These are phyloP conservation scores for Musca vetustissima DNA, from an alignment of 1,140 invertebrate genomes.

Conservation along the genomic window DNA sequence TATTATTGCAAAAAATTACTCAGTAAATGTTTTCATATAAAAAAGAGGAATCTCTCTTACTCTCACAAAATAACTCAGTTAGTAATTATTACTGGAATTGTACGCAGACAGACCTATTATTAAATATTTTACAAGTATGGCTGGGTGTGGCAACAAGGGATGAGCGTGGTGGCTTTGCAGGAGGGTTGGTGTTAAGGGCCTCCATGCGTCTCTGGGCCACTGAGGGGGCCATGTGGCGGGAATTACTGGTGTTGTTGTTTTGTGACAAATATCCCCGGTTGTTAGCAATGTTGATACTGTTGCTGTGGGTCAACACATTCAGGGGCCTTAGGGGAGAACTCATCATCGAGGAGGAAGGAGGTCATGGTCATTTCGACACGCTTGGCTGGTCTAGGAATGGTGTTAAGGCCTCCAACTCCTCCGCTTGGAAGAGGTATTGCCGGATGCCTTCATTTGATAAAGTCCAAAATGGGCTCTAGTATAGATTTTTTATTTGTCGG, in stretches of 20 bases:
- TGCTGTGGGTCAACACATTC: slow-evolving; percentile 18
- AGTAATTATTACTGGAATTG: too few relatives aligned
- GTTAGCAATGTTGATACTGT: slow-evolving; percentile 15
- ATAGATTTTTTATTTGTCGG: too few relatives aligned
- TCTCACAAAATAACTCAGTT: too few relatives aligned
- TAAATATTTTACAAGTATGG: too few relatives aligned
- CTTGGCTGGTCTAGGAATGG: slow-evolving; percentile 26
- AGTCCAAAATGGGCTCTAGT: slow-evolving; percentile 61
- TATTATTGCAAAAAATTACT: too few relatives aligned
- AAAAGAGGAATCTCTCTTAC: too few relatives aligned
- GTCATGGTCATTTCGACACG: slow-evolving; percentile 2
- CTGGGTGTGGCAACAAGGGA: slow-evolving; percentile 37
- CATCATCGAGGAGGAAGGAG: not conserved
- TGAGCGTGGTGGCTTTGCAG: slow-evolving; percentile 53
- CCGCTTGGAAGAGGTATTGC: slow-evolving; percentile 39
- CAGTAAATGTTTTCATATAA: too few relatives aligned
- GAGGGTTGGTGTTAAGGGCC: slow-evolving; percentile 41
- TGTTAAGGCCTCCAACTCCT: slow-evolving; percentile 31
- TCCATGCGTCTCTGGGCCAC: slow-evolving; percentile 37
- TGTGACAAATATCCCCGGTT: slow-evolving; percentile 42
- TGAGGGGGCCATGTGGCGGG: not conserved
- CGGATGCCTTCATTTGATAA: slow-evolving; percentile 50
- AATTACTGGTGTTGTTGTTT: not conserved
- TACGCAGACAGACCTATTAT: too few relatives aligned
- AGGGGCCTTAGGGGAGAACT: slow-evolving; percentile 22